These are phyloP conservation scores for Pteromalus puparum DNA, from an alignment of 1,140 invertebrate species.

Conservation along the genomic window DNA sequence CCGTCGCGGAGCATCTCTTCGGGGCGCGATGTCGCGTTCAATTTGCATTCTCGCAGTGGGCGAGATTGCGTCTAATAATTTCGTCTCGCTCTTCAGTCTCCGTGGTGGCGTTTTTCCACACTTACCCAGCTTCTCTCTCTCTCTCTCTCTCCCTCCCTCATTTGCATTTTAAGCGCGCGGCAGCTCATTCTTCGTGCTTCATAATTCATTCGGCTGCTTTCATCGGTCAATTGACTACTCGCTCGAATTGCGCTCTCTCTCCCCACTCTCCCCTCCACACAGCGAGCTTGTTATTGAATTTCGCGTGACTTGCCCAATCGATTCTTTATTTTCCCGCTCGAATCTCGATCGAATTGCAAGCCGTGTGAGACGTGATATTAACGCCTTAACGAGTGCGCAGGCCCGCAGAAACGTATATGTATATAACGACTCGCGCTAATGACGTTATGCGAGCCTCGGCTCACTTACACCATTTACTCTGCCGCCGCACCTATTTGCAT, in stretches of 20 bases:
- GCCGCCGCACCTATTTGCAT: too few species aligned
- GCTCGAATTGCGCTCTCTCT: background rate
- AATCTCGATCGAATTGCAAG: too few species aligned
- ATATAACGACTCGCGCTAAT: too few species aligned
- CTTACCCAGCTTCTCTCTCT: background rate
- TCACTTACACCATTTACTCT: too few species aligned
- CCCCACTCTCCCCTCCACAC: background rate
- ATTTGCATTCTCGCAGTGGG: conserved; percentile 40
- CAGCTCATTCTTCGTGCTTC: conserved; percentile 21
- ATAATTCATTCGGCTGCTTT: conserved; percentile 29
- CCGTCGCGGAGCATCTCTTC: background rate
- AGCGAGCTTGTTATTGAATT: background rate
- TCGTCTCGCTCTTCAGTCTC: background rate
- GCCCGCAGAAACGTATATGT: background rate
- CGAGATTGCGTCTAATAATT: conserved; percentile 48
- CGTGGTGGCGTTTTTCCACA: background rate
- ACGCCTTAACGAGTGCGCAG: background rate
- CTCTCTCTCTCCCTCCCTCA: background rate
- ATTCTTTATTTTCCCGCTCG: too few species aligned
- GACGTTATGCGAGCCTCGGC: too few species aligned
- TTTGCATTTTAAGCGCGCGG: conserved; percentile 33
- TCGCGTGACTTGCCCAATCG: background rate
- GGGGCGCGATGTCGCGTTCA: background rate
- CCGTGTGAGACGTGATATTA: too few species aligned
- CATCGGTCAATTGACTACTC: conserved; percentile 36